A percentile compares a stretch with the other conserved stretches of the same genome.
Conservation (phyloP, 2,888 invertebrate genomes). For the Sphaerophoria taeniata region DNA sequence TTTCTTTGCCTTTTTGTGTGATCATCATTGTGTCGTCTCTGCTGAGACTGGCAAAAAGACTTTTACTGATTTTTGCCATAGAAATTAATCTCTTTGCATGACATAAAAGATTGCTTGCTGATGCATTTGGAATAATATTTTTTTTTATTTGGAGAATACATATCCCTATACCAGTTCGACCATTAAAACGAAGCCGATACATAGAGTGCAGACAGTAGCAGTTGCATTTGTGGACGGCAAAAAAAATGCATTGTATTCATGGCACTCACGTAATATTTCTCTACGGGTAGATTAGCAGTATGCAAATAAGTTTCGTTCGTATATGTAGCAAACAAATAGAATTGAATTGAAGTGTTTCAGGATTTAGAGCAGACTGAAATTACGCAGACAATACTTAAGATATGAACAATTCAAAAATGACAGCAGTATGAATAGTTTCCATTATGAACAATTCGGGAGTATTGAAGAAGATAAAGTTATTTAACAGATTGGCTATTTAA, state of each 20-base stretch:
- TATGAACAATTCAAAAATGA: too few species aligned
- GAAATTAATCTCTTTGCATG: constrained; percentile 11
- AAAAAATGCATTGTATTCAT: constrained; percentile 13
- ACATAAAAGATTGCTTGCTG: constrained; percentile 21
- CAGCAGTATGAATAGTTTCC: too few species aligned
- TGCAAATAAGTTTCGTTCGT: constrained; percentile 41
- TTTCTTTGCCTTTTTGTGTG: not conserved
- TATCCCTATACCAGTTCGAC: not conserved
- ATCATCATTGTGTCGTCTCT: not conserved
- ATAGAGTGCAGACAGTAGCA: not conserved
- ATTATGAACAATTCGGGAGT: too few species aligned
- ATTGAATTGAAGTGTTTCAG: constrained; percentile 23
- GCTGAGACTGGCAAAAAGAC: constrained; percentile 4
- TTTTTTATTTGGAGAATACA: not conserved
- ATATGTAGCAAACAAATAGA: constrained; percentile 1
- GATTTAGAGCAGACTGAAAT: constrained; percentile 45
- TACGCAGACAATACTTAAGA: not conserved
- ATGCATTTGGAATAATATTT: not conserved
- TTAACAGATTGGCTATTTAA: too few species aligned
- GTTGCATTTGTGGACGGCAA: not conserved
- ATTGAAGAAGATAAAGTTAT: too few species aligned
- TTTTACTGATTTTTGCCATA: constrained; percentile 26
- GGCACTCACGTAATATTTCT: constrained; percentile 61
- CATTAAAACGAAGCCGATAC: not conserved
- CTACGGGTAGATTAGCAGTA: not conserved